These are phyloP conservation scores for Vollenhovia emeryi DNA, from an alignment of 1,140 invertebrate genomes.

Conservation along the genomic window DNA sequence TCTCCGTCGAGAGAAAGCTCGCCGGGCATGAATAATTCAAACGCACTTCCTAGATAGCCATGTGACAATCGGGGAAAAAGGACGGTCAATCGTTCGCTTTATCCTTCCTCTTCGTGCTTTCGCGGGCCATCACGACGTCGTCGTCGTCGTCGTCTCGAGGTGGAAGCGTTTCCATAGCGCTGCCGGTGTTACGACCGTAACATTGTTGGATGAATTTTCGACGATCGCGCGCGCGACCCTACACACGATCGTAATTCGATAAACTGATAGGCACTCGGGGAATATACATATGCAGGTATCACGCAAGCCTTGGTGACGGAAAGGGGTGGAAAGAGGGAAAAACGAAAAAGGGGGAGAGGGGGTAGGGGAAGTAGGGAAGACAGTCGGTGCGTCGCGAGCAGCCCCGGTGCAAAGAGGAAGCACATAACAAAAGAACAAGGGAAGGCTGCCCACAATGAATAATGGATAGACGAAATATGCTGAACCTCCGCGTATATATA, in stretches of 20 bases:
- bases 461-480: conserved; percentile 76
- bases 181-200: conserved; percentile 12
- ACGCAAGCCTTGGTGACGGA: conserved; percentile 27
- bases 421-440: conserved; percentile 73
- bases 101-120: conserved; percentile 26
- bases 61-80: conserved; percentile 56
- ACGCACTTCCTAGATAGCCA: conserved; percentile 52
- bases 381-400: conserved; percentile 34
- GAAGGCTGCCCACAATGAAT: conserved; percentile 72
- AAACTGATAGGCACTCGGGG: conserved; percentile 55
- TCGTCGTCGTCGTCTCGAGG: neutral
- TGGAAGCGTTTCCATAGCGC: conserved; percentile 19
- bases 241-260: conserved; percentile 62
- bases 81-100: conserved; percentile 56
- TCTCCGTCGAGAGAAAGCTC: conserved; percentile 39
- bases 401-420: conserved; percentile 64
- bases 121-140: neutral
- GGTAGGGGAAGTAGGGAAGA: neutral
- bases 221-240: neutral
- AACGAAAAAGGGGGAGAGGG: too few species aligned
- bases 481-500: conserved; percentile 71
- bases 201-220: conserved; percentile 44
- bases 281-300: conserved; percentile 55
- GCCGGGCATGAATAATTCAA: conserved; percentile 50
- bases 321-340: neutral